Conservation (phyloP, 2,797 vertebrate genomes). For the Heliangelus exortis region DNA sequence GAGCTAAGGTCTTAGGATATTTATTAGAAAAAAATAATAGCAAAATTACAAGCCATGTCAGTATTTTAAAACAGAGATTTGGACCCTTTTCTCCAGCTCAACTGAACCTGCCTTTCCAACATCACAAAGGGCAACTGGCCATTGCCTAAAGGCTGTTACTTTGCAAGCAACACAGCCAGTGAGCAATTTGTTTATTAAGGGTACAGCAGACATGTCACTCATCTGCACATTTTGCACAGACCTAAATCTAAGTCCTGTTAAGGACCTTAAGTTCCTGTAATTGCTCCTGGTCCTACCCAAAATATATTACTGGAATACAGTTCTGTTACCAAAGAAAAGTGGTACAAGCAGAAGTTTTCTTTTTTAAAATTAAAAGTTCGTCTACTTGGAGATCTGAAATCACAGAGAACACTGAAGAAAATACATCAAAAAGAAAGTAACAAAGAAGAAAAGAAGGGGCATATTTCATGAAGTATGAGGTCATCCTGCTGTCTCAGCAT, state of each 20-base stretch:
- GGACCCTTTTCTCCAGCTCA: constrained; percentile 12
- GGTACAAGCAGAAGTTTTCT: not conserved
- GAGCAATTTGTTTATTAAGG: constrained; percentile 44
- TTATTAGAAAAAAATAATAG: constrained; percentile 39
- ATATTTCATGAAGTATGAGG: not conserved
- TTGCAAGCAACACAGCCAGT: constrained; percentile 27
- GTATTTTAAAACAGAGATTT: constrained; percentile 23
- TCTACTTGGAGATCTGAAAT: not conserved
- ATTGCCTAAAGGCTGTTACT: constrained; percentile 47
- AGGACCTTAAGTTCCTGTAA: not conserved
- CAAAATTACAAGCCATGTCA: not conserved
- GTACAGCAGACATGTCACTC: constrained; percentile 13
- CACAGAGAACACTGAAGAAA: not conserved
- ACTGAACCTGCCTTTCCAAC: constrained; percentile 1
- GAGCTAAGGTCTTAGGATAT: not conserved
- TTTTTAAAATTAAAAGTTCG: constrained; percentile 15
- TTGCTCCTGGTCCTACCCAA: not conserved
- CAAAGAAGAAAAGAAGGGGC: not conserved
- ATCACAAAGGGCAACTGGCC: not conserved
- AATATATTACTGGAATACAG: not conserved
- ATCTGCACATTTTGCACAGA: constrained; percentile 17
- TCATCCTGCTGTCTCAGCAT: constrained; percentile 42
- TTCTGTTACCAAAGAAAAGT: not conserved
- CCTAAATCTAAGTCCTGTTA: not conserved
- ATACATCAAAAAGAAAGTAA: not conserved